Percentiles rank a stretch among this genome's conserved stretches.
Conservation (phyloP, 1,140 invertebrate genomes). For the Parapsyche elsis region DNA sequence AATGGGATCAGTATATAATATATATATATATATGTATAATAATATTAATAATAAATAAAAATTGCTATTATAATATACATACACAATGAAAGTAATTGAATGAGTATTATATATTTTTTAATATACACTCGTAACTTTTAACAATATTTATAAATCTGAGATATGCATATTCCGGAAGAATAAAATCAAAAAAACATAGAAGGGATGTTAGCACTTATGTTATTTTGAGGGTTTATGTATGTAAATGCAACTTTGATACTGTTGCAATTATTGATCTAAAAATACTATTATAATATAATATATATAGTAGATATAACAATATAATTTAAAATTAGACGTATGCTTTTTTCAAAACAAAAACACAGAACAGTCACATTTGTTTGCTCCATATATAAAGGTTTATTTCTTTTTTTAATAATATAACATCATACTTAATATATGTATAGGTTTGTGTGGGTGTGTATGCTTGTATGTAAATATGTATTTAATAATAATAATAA, state of each 20-base stretch:
- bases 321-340: constrained; percentile 18
- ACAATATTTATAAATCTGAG: constrained; percentile 44
- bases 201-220: constrained; percentile 3
- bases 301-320: constrained; percentile 4
- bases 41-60: neutral
- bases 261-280: too few relatives aligned
- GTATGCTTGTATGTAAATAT: too few relatives aligned
- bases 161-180: too few relatives aligned
- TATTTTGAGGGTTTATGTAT: constrained; percentile 18
- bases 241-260: neutral
- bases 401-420: constrained; percentile 7
- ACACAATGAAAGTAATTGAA: too few relatives aligned
- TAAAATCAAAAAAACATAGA: neutral
- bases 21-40: neutral
- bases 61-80: neutral
- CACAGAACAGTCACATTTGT: constrained; percentile 10
- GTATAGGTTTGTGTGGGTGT: too few relatives aligned
- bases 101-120: constrained; percentile 35
- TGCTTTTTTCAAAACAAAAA: neutral
- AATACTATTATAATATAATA: too few relatives aligned
- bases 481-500: too few relatives aligned
- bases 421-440: neutral
- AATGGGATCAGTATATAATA: constrained; percentile 15
- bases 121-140: neutral
- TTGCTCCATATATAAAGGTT: neutral